phyloP scores from a whole-genome alignment of 2,797 vertebrate genomes.

The Esox masquinongy region DNA sequence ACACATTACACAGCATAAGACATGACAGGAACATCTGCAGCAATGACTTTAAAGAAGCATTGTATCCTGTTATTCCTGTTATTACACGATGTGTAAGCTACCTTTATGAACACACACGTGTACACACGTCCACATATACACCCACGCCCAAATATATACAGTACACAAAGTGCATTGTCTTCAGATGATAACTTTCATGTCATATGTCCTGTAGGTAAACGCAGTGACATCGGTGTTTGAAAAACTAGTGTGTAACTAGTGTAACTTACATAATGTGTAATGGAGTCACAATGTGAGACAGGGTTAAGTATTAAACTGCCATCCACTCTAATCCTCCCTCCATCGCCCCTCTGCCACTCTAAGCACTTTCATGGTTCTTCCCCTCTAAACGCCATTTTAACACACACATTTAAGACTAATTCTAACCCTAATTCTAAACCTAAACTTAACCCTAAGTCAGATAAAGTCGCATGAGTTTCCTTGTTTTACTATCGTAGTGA shows the following conservation, averaged over 20 bases:
- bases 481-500: too few relatives aligned
- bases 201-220: neutral
- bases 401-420: neutral
- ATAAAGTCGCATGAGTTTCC: too few relatives aligned
- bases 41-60: neutral
- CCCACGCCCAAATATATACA: neutral
- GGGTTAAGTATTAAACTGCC: neutral
- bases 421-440: too few relatives aligned
- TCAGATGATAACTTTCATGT: neutral
- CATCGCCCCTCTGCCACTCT: neutral
- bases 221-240: neutral
- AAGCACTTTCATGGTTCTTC: neutral
- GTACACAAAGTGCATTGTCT: too few relatives aligned
- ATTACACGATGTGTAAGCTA: neutral
- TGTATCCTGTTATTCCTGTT: constrained; percentile 1
- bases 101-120: neutral
- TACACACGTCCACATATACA: neutral
- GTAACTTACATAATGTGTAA: too few relatives aligned
- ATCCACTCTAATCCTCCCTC: neutral
- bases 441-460: too few relatives aligned
- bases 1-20: neutral
- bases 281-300: too few relatives aligned
- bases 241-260: neutral
- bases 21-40: neutral
- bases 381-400: neutral